Evolutionary conservation across 2,888 invertebrate genomes (phyloP).

Genomic region (Petrolisthes manimaculis): DNA sequence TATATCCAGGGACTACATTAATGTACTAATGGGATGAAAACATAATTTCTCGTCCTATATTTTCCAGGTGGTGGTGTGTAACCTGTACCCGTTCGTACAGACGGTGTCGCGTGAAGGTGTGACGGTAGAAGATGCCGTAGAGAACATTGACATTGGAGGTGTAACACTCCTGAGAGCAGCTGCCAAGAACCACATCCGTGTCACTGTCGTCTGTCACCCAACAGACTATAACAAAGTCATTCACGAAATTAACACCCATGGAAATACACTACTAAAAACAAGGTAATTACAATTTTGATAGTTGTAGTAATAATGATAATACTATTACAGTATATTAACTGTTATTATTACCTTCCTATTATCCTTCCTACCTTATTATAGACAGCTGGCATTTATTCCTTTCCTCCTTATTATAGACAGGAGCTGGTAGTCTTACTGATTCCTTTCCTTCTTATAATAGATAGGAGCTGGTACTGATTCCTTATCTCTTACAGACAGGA

Average conservation of each 20-base stretch:
- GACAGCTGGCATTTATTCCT: too few relatives aligned
- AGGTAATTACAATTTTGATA: slow-evolving; percentile 73
- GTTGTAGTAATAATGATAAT: not conserved
- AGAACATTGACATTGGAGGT: slow-evolving; percentile 96
- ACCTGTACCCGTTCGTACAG: slow-evolving; percentile 94
- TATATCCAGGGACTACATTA: too few relatives aligned
- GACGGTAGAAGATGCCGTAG: slow-evolving; percentile 88
- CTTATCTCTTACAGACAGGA: slow-evolving; percentile 75
- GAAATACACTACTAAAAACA: slow-evolving; percentile 80
- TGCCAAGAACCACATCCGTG: slow-evolving; percentile 95
- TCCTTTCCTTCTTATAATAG: not conserved
- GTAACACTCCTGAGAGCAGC: slow-evolving; percentile 95
- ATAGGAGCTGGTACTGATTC: slow-evolving; percentile 9
- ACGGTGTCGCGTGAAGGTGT: slow-evolving; percentile 86
- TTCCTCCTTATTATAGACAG: too few relatives aligned
- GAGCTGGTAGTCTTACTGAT: too few relatives aligned
- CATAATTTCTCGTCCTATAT: too few relatives aligned
- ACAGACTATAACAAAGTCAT: slow-evolving; percentile 84
- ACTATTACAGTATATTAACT: not conserved
- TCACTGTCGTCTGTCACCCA: slow-evolving; percentile 94
- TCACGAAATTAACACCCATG: slow-evolving; percentile 78
- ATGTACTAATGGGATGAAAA: too few relatives aligned
- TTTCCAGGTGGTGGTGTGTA: slow-evolving; percentile 89
- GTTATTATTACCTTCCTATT: not conserved
- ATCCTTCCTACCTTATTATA: too few relatives aligned